A percentile compares a stretch with the other conserved stretches of the same genome.
Conservation (phyloP, 1,140 invertebrate genomes). For the Chrysomallon squamiferum region DNA sequence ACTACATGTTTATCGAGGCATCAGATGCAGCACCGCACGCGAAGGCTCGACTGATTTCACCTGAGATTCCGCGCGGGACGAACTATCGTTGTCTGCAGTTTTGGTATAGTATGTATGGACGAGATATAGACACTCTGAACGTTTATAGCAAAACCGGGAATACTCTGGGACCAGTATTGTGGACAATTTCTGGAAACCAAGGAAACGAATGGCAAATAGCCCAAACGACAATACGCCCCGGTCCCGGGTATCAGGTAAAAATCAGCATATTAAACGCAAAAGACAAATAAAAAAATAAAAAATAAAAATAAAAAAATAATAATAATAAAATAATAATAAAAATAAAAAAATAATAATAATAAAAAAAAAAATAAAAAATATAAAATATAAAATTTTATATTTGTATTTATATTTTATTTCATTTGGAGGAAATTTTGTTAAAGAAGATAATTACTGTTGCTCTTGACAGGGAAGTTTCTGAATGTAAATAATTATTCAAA, state of each 20-base stretch:
- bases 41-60: slow-evolving; percentile 38
- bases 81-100: slow-evolving; percentile 42
- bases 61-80: slow-evolving; percentile 21
- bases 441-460: too few relatives aligned
- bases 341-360: too few relatives aligned
- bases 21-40: slow-evolving; percentile 36
- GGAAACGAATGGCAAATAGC: slow-evolving; percentile 48
- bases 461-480: too few relatives aligned
- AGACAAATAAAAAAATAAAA: too few relatives aligned
- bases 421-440: too few relatives aligned
- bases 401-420: too few relatives aligned
- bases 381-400: too few relatives aligned
- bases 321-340: too few relatives aligned
- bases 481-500: too few relatives aligned
- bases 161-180: slow-evolving; percentile 29
- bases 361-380: too few relatives aligned
- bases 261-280: too few relatives aligned
- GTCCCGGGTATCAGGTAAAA: slow-evolving; percentile 34
- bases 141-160: slow-evolving; percentile 29
- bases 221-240: slow-evolving; percentile 37
- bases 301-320: too few relatives aligned
- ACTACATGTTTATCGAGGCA: slow-evolving; percentile 59
- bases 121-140: slow-evolving; percentile 41
- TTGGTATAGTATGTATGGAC: slow-evolving; percentile 57
- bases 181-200: slow-evolving; percentile 45